Base-by-base conservation (phyloP, 2,797 vertebrate species). In the Ciconia nigra region DNA sequence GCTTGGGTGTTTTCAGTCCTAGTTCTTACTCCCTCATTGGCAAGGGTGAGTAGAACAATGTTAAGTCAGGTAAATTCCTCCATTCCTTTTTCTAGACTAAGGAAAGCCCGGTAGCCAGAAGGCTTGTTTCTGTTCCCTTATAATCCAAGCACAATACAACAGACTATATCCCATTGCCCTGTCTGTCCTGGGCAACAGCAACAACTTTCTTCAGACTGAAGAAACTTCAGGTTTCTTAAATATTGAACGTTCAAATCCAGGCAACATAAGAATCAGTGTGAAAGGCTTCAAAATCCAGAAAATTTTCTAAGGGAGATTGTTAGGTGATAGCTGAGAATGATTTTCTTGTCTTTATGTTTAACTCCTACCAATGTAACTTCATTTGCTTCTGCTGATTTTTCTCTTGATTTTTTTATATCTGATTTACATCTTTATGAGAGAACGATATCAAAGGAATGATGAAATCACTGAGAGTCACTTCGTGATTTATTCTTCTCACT, bases 361-460 rank as follows among this genome's bases (percentile, higher is more conserved):
- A 66, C 69, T 86, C 7, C 55, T 76, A 62, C 15, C 54, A 76
- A 8, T 31, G 25, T 62, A 90, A 74, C 20, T 33, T 91, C 21
- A 72, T 49, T 83, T 73, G n/a, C 44, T 82, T 87, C 51, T 35
- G 52, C 26, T 61, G 66, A 20, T 86, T 66, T 92, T 89, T 72
- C 66, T 79, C 58, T 72, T 35, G 31, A 77, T 92, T 93, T 93
- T 82, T 15, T 81, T 35, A 4, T 71, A 86, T 52, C 49, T 76
- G 80, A 91, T 88, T 90, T 91, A 44, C 58, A 83, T 83, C 29
- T 81, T 83, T 65, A 86, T 62, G 65, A 85, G 72, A 87, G 54
- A 83, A 26, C 24, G 63, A 88, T 93, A 95, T 90, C 76, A 95
- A 96, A 96, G 89, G 42, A 87, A 52, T 65, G 63, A 83, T 37